A percentile compares a stretch with the other conserved stretches of the same genome.
These are phyloP conservation scores for Copidosoma aretas DNA, from an alignment of 2,888 invertebrate species.

Conservation along the genomic window DNA sequence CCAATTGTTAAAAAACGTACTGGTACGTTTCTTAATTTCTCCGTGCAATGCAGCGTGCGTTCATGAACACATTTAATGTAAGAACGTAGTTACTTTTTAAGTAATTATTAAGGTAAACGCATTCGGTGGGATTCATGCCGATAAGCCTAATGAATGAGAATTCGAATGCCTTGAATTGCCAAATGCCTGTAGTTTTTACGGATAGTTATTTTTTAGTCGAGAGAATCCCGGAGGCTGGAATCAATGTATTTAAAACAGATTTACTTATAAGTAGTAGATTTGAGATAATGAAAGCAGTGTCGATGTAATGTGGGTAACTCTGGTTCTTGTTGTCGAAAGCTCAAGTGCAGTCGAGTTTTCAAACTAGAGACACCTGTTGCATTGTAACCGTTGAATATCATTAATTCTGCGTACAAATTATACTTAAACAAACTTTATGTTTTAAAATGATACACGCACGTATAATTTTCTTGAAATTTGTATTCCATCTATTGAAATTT, in stretches of 20 bases:
- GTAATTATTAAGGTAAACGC: neutral
- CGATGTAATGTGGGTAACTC: too few relatives aligned
- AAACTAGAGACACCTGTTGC: conserved; percentile 11
- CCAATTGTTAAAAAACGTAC: conserved; percentile 54
- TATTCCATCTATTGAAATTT: conserved; percentile 1
- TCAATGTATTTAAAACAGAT: conserved; percentile 46
- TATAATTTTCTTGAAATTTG: conserved; percentile 21
- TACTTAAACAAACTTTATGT: neutral
- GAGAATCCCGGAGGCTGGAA: conserved; percentile 35
- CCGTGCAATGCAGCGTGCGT: conserved; percentile 15
- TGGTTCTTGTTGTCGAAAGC: too few relatives aligned
- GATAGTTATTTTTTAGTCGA: conserved; percentile 27
- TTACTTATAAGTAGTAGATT: conserved; percentile 21
- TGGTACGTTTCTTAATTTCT: conserved; percentile 53
- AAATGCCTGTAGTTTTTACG: conserved; percentile 49
- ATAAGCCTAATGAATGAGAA: conserved; percentile 25
- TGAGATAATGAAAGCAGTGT: too few relatives aligned
- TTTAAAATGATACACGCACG: neutral
- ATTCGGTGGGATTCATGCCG: conserved; percentile 21
- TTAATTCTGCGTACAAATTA: neutral
- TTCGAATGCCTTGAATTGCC: conserved; percentile 56
- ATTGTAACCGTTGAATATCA: neutral
- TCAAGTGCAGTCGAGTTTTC: neutral
- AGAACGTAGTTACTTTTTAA: conserved; percentile 8
- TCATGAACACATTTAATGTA: conserved; percentile 9